phyloP scores from a whole-genome alignment of 35 echinoderm and acorn worm genomes.

The Eucidaris tribuloides region DNA sequence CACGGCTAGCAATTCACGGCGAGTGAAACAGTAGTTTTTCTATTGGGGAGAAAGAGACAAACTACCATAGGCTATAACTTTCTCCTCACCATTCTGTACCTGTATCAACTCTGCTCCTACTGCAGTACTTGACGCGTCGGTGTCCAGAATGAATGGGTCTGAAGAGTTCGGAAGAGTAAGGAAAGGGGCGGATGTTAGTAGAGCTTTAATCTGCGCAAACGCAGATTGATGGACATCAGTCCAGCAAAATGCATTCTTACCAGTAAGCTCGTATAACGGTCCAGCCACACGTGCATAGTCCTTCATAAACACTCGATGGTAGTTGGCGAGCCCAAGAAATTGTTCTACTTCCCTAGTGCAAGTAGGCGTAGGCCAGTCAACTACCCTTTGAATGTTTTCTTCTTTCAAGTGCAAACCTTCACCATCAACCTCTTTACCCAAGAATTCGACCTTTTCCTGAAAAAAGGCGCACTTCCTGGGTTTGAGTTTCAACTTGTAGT shows the following conservation, averaged over 20 bases:
- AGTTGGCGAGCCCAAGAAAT: conserved; percentile 45
- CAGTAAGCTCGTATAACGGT: neutral
- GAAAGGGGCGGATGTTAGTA: neutral
- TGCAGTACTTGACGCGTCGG: neutral
- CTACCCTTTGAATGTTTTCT: neutral
- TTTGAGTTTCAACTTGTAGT: conserved; percentile 37
- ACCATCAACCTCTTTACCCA: neutral
- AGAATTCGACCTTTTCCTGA: neutral
- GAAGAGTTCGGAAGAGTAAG: neutral
- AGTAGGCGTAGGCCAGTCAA: conserved; percentile 16
- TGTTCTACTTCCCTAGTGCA: conserved; percentile 16
- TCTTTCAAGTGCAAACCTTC: neutral
- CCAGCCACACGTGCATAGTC: conserved; percentile 2
- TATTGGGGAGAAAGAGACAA: neutral
- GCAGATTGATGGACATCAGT: neutral
- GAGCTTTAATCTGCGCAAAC: neutral
- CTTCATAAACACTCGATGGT: conserved; percentile 34
- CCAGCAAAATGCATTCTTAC: conserved; percentile 25
- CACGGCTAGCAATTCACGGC: neutral
- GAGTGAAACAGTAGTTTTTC: neutral
- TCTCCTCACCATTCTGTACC: neutral
- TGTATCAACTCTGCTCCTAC: neutral
- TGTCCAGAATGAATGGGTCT: conserved; percentile 11
- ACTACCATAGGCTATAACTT: neutral
- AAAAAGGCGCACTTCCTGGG: conserved; percentile 53